Base-by-base conservation (phyloP, 2,797 vertebrate genomes). In the Enteromius fasciolatus region DNA sequence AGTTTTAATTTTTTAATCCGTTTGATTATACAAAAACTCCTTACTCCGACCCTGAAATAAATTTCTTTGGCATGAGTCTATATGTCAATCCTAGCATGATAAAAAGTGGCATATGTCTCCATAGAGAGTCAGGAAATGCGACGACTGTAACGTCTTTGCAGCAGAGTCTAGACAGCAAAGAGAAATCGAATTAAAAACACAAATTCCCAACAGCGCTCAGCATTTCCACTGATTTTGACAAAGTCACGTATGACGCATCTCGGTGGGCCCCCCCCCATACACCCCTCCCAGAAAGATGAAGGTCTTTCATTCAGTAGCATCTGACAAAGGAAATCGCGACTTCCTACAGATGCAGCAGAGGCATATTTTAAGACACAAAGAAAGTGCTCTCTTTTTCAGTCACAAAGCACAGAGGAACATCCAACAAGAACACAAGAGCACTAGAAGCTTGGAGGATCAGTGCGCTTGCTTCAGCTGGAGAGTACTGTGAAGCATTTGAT, bases 161-260 rank as follows among this genome's bases (percentile, higher is more conserved):
- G 61, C n/a, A 46, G 33, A 5, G 57, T 89, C 89, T 87, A 86
- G 87, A 88, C 86, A 69, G 74, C 78, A 82, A 80, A 84, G 76
- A 82, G 68, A 85, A 87, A 86, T 83, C 59, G 67, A 87, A 87
- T 84, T 87, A 84, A 89, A 88, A 87, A 86, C 82, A 74, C 73
- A 78, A 87, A 86, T 86, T 87, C 89, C 87, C 86, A 86, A 74
- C 70, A 80, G 87, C 63, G 41, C 61, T 11, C 61, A 11, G 54
- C 69, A 57, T 87, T 81, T 80, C 79, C 76, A 87, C 85, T 79
- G 81, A 81, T 87, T 85, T 69, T 87, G 87, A 88, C 83, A 89
- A 80, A 69, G 66, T 76, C 20, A 46, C 83, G 50, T 74, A 76
- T 82, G 84, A 80, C 20, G 72, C 20, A 67, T 87, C 87, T 89